Evolutionary conservation across 2,113 vertebrate species (phyloP).

Genomic region (Fregetta grallaria): DNA sequence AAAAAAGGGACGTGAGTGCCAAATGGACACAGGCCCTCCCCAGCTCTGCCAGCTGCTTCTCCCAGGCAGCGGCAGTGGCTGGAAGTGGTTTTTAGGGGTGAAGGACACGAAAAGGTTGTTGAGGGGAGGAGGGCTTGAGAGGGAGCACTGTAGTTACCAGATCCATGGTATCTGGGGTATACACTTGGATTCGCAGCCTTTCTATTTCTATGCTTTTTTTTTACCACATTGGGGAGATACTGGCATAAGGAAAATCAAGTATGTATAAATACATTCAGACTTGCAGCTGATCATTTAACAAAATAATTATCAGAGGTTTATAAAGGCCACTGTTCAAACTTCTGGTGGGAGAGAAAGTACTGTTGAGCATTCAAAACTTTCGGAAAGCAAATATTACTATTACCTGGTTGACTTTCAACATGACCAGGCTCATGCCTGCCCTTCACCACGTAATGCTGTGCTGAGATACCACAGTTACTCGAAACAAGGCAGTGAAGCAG

Average conservation of each 20-base stretch:
- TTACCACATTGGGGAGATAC: not conserved
- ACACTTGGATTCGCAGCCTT: not conserved
- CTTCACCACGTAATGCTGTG: fast-evolving
- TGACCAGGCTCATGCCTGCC: not conserved
- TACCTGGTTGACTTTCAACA: not conserved
- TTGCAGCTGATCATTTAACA: not conserved
- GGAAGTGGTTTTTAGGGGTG: not conserved
- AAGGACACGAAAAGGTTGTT: not conserved
- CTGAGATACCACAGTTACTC: not conserved
- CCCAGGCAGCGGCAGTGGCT: not conserved
- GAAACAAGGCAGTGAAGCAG: not conserved
- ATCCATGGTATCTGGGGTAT: not conserved
- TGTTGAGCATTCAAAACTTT: not conserved
- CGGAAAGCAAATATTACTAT: not conserved
- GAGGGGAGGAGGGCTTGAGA: not conserved
- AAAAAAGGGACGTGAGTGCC: not conserved
- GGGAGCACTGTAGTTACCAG: not conserved
- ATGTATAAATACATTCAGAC: not conserved
- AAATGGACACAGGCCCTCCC: not conserved
- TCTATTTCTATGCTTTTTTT: not conserved
- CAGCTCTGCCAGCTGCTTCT: not conserved
- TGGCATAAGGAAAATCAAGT: not conserved
- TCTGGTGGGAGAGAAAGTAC: not conserved
- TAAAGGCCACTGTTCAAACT: not conserved
- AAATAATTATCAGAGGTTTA: not conserved